Evolutionary conservation across 2,888 invertebrate species (phyloP).

Genomic region (Terebella lapidaria): DNA sequence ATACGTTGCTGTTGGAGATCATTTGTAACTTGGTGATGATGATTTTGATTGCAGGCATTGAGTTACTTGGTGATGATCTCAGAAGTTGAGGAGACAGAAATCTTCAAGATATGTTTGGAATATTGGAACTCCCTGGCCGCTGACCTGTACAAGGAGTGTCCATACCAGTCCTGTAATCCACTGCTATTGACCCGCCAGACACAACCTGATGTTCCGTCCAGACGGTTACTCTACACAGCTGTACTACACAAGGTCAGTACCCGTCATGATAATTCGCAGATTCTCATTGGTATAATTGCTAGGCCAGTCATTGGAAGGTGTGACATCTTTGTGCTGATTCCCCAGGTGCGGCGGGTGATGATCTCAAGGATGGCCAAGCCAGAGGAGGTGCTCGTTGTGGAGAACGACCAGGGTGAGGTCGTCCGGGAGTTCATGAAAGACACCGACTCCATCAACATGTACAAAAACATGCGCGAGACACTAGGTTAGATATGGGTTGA

Average conservation of each 20-base stretch:
- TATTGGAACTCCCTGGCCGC: slow-evolving; percentile 94
- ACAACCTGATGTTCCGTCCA: slow-evolving; percentile 40
- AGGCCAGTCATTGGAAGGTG: too few species aligned
- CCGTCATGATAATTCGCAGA: not conserved
- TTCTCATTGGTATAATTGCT: not conserved
- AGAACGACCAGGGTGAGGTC: slow-evolving; percentile 99
- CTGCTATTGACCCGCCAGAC: slow-evolving; percentile 45
- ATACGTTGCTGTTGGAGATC: not conserved
- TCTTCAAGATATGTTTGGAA: slow-evolving; percentile 98
- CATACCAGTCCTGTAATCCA: slow-evolving; percentile 58
- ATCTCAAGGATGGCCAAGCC: slow-evolving; percentile 99
- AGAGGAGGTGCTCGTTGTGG: slow-evolving; percentile 98
- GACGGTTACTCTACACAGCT: slow-evolving; percentile 52
- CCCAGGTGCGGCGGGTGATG: slow-evolving; percentile 85
- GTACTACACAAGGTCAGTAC: slow-evolving; percentile 50
- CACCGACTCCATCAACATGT: slow-evolving; percentile 97
- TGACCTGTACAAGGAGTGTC: slow-evolving; percentile 73
- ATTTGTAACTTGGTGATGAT: not conserved
- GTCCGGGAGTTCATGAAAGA: slow-evolving; percentile 99
- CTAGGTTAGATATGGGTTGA: slow-evolving; percentile 48
- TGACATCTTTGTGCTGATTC: slow-evolving; percentile 5
- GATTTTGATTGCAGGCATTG: slow-evolving; percentile 42
- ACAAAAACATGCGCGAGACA: slow-evolving; percentile 95
- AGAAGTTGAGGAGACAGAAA: slow-evolving; percentile 98
- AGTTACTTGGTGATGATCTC: slow-evolving; percentile 61